Evolutionary conservation across 2,888 invertebrate species (phyloP), one percentile per base, ranked within the genome.

Genomic region (Lobophora halterata): DNA sequence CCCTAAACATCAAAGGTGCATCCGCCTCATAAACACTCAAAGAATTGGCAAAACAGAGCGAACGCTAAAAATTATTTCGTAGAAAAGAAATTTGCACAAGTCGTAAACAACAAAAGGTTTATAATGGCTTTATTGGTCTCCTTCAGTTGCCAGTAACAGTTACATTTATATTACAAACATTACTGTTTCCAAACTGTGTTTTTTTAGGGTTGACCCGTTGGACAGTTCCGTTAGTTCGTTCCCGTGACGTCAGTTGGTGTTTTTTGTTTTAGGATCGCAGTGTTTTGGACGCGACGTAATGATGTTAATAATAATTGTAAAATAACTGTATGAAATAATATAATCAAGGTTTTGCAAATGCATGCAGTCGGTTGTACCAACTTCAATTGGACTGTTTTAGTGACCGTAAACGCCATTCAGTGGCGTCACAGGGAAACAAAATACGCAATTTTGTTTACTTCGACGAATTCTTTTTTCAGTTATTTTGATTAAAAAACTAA

Each of bases 21-120:
- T 16, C n/a, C n/a, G 24, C 21, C 8, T 10, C 32, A 43, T 46
- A 46, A 52, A 46, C 32, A 24, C 27, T 24, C 14, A 46, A 57
- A 60, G 45, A 59, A 58, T 51, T 27, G 8, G 52, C 55, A 62
- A 68, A 58, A 37, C 50, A 21, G 19, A 27, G 49, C 9, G n/a
- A 29, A 33, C 41, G 39, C 21, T 35, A 55, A 52, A 64, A 61
- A 49, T 54, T 25, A 44, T 52, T 80, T 76, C 75, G 53, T 55
- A 65, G 80, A 79, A 79, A 79, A 79, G 78, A 81, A 81, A 79
- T 80, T 79, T 78, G 80, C 77, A 61, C 73, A 79, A 77, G 55
- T 32, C 27, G 24, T 53, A 49, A 56, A 56, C 63, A 58, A 41
- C 9, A 27, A 31, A 32, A 19, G 8, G 21, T 8, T 17, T 31